phyloP scores from a whole-genome alignment of 2,888 invertebrate genomes.

The Heliconius ethilla region DNA sequence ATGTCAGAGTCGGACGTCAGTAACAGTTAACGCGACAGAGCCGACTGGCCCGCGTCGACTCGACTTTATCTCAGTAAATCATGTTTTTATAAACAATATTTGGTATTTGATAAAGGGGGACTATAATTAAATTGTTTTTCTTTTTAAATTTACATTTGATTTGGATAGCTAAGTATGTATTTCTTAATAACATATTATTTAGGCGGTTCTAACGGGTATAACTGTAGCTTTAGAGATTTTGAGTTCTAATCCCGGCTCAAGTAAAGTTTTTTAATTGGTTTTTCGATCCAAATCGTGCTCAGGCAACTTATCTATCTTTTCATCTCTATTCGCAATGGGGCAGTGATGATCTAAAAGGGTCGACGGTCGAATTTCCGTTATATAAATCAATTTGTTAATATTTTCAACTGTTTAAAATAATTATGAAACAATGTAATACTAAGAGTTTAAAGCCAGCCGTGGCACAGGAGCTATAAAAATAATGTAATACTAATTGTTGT shows the following conservation, averaged over 20 bases:
- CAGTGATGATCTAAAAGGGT: neutral
- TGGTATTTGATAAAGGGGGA: neutral
- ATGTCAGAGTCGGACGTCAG: slow-evolving; percentile 20
- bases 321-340: neutral
- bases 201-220: neutral
- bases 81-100: slow-evolving; percentile 14
- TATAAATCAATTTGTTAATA: no score
- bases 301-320: neutral
- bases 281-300: neutral
- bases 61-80: slow-evolving; percentile 11
- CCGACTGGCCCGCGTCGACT: neutral
- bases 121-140: neutral
- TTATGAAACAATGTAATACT: neutral
- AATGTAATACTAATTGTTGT: neutral
- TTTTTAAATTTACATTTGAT: neutral
- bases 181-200: no score
- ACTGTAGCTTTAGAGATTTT: neutral
- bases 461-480: no score
- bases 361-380: neutral
- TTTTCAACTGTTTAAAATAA: no score
- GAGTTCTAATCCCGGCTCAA: neutral
- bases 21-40: slow-evolving; percentile 17
- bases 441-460: neutral
- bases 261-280: neutral
- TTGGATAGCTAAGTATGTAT: no score